These are phyloP conservation scores for Phenganax marumi DNA, from an alignment of 92 coral and sea anemone species.

Conservation along the genomic window DNA sequence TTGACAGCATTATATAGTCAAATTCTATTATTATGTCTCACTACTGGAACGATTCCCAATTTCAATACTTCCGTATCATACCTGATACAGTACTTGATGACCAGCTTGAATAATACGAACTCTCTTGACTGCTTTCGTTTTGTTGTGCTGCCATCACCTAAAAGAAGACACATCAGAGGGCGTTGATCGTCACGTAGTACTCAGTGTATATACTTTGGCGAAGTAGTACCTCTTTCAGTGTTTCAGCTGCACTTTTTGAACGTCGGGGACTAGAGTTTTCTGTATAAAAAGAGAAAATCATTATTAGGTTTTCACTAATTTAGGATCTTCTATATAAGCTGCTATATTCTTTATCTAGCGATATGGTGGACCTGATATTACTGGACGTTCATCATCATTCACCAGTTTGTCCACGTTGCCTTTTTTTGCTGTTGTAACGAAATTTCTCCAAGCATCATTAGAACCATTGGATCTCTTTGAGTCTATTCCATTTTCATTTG, in stretches of 20 bases:
- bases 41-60: too few species aligned
- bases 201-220: not conserved
- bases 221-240: constrained; percentile 27
- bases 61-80: too few species aligned
- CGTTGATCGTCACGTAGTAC: not conserved
- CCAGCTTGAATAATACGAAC: constrained; percentile 32
- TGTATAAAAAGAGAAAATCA: not conserved
- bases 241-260: constrained; percentile 29
- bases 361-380: not conserved
- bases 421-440: not conserved
- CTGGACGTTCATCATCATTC: not conserved
- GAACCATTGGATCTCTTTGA: not conserved
- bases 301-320: not conserved
- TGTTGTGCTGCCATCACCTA: constrained; percentile 28
- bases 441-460: constrained; percentile 8
- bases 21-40: not conserved
- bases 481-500: not conserved
- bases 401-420: not conserved
- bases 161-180: not conserved
- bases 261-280: constrained; percentile 4
- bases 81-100: constrained; percentile 37
- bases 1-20: not conserved
- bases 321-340: not conserved
- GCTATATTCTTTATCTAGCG: not conserved
- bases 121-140: constrained; percentile 37